A percentile compares a stretch with the other conserved stretches of the same genome.
Conservation (phyloP, 2,797 vertebrate species). For the Macropus fuliginosus region DNA sequence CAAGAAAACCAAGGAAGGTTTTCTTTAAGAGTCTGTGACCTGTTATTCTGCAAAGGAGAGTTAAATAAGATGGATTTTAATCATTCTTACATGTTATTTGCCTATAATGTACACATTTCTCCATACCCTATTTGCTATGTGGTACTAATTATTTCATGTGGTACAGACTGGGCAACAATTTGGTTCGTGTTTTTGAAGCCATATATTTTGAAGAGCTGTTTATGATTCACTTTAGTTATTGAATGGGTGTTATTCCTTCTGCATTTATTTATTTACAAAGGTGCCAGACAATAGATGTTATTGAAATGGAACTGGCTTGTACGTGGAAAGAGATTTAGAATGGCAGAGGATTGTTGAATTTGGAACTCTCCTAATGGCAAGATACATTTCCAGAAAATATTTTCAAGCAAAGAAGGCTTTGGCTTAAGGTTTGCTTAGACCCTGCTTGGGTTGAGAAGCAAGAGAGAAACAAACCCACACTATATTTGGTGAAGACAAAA, state of each 20-base stretch:
- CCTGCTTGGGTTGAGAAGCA: neutral
- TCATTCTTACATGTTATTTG: neutral
- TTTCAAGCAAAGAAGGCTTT: constrained; percentile 51
- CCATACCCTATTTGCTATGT: neutral
- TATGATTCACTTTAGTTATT: neutral
- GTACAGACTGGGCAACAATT: neutral
- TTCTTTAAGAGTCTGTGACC: neutral
- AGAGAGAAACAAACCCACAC: neutral
- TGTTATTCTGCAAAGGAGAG: neutral
- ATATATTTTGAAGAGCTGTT: neutral
- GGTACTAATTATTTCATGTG: neutral
- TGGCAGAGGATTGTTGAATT: constrained; percentile 42
- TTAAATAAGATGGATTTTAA: neutral
- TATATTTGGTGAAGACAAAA: constrained; percentile 20
- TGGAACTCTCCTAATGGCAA: constrained; percentile 50
- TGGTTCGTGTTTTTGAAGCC: neutral
- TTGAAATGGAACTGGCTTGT: neutral
- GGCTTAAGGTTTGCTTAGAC: constrained; percentile 44
- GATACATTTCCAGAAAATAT: constrained; percentile 52
- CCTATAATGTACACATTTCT: neutral
- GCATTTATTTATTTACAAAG: neutral
- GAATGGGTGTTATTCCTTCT: neutral
- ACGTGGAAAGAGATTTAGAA: constrained; percentile 15
- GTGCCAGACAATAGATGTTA: neutral
- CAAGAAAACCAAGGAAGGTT: constrained; percentile 24